Evolutionary conservation across 2,797 vertebrate genomes (phyloP), one percentile per base, ranked within the genome.

Genomic region (Xiphorhynchus erythropygius): DNA sequence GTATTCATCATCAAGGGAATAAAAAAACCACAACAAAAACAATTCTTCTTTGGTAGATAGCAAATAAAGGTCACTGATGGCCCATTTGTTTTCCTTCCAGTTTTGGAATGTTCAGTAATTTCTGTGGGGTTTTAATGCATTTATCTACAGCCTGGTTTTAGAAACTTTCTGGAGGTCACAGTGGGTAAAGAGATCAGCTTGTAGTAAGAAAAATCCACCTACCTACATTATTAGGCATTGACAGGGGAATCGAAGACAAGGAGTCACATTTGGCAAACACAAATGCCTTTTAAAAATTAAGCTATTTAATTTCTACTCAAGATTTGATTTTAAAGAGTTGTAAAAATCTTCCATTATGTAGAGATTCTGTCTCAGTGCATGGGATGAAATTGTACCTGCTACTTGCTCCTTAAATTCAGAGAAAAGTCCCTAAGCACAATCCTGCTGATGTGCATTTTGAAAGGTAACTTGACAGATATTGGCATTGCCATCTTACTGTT

Each of bases 41-140:
- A 63, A 84, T 73, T 78, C 39, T n/a, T 93, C 67, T 63, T 53
- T n/a, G 15, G 7, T 52, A 47, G 63, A 42, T 6, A 94, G 28
- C 35, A 94, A 84, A 95, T 37, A 83, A 88, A 89, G 76, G 74
- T 90, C 67, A 56, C 46, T 89, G 89, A 50, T 93, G 18, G 15
- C 11, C 87, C 27, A 77, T 22, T 42, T 62, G 18, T 84, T 94
- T 84, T 86, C 25, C 42, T 90, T 75, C 27, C 52, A 67, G 0
- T 55, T 93, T 70, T 69, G 83, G 33, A 95, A 56, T 41, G 42
- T 4, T 73, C 65, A 70, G 53, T 47, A 0, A 65, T 69, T 88
- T 91, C 30, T 42, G 32, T 3, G 3, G 44, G 2, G 7, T 41
- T 70, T 70, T 59, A 35, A 57, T 16, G 30, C 13, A 35, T 70